Evolutionary conservation across 2,113 vertebrate genomes (phyloP).

Genomic region (Nematolebias whitei): DNA sequence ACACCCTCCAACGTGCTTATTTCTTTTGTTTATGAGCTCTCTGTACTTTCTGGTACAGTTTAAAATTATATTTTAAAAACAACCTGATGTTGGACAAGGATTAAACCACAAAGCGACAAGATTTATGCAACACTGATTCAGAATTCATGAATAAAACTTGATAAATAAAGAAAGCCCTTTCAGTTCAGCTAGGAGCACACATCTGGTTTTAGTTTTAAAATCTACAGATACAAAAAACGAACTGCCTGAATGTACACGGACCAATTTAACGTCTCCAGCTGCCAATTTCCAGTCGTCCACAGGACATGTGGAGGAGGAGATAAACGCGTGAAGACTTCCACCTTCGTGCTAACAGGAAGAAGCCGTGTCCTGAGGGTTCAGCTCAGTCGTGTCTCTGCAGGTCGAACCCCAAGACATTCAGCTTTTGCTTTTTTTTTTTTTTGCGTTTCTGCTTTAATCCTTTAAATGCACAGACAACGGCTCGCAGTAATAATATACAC

Average conservation of each 20-base stretch:
- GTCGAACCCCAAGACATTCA: constrained; percentile 1
- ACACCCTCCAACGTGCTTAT: background rate
- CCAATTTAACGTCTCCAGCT: background rate
- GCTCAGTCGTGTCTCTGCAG: constrained; percentile 5
- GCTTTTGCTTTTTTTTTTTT: background rate
- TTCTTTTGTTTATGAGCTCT: constrained; percentile 1
- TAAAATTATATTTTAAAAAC: background rate
- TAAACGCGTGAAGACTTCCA: constrained; percentile 55
- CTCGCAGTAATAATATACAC: background rate
- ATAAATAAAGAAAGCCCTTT: background rate
- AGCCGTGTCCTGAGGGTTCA: background rate
- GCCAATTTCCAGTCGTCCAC: constrained; percentile 21
- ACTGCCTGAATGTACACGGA: too few relatives aligned
- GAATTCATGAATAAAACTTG: background rate
- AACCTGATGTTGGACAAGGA: background rate
- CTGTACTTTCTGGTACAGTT: background rate
- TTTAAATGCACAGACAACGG: background rate
- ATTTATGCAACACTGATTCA: background rate
- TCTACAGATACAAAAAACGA: too few relatives aligned
- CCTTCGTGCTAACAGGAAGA: constrained; percentile 51
- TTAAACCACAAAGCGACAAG: background rate
- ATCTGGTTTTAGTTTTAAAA: background rate
- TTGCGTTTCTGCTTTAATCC: background rate
- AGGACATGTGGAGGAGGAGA: constrained; percentile 27
- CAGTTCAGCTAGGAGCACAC: background rate